These are phyloP conservation scores for Cenopis cana DNA, from an alignment of 2,888 invertebrate genomes.

Conservation along the genomic window DNA sequence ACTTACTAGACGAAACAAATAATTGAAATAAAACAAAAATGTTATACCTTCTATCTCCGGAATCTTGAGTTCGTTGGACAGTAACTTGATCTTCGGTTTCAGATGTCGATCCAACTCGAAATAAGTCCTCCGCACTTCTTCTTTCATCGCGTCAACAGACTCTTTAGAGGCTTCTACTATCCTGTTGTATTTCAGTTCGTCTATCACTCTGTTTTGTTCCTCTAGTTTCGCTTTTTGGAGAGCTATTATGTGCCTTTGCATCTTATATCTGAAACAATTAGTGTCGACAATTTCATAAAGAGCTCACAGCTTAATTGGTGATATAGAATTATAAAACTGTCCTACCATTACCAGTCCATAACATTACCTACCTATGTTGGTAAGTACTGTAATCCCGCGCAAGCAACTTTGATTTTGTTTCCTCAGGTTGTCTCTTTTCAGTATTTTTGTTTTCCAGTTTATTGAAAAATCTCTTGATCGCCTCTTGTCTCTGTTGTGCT, in stretches of 20 bases:
- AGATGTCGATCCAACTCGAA: constrained; percentile 83
- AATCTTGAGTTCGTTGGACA: constrained; percentile 77
- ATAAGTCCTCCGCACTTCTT: constrained; percentile 84
- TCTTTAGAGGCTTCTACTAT: constrained; percentile 87
- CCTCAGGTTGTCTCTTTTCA: constrained; percentile 54
- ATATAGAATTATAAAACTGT: no score
- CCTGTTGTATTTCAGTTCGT: constrained; percentile 89
- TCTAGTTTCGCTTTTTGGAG: constrained; percentile 89
- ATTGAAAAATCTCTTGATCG: constrained; percentile 71
- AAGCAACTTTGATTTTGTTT: constrained; percentile 62
- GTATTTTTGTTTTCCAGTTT: constrained; percentile 71
- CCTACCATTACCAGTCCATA: no score
- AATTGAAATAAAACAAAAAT: constrained; percentile 32
- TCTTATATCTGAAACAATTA: constrained; percentile 82
- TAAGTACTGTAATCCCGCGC: constrained; percentile 73
- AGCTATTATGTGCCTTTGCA: constrained; percentile 90
- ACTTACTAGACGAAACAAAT: background rate
- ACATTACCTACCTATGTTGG: constrained; percentile 76
- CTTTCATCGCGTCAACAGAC: constrained; percentile 83
- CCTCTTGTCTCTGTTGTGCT: constrained; percentile 63
- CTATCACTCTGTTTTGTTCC: constrained; percentile 89
- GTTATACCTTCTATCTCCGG: constrained; percentile 76
- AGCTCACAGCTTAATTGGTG: no score
- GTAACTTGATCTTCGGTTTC: constrained; percentile 84
- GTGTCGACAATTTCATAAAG: constrained; percentile 10